Percentiles rank a stretch among this genome's conserved stretches.
Evolutionary conservation across 1,140 invertebrate species (phyloP).

Genomic region (Heliconius congener): DNA sequence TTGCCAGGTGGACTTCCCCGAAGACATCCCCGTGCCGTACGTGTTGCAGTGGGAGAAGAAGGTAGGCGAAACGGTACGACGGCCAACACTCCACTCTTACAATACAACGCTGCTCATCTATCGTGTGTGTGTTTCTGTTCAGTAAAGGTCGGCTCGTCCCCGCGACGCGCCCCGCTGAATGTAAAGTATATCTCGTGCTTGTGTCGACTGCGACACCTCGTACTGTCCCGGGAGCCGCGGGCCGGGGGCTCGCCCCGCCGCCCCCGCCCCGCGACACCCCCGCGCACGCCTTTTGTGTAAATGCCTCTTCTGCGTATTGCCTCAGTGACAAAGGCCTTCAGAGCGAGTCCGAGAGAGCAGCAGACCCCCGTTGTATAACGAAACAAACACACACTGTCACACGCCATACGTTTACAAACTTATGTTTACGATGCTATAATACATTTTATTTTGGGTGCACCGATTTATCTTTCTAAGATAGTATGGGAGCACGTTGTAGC

Average conservation of each 20-base stretch:
- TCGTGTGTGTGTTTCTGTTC: constrained; percentile 79
- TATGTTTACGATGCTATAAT: constrained; percentile 52
- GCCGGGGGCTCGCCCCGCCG: constrained; percentile 50
- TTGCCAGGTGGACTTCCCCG: constrained; percentile 97
- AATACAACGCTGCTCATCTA: constrained; percentile 80
- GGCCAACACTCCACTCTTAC: constrained; percentile 87
- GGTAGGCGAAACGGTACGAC: constrained; percentile 96
- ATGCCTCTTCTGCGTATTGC: constrained; percentile 71
- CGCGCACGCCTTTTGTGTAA: constrained; percentile 72
- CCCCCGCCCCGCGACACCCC: constrained; percentile 57
- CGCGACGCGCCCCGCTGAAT: constrained; percentile 70
- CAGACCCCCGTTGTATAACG: constrained; percentile 79
- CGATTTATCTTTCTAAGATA: constrained; percentile 58
- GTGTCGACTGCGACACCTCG: constrained; percentile 59
- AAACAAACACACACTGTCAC: constrained; percentile 76
- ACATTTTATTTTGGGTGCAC: constrained; percentile 67
- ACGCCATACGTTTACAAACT: constrained; percentile 64
- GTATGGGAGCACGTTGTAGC: constrained; percentile 69
- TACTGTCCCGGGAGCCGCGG: constrained; percentile 69
- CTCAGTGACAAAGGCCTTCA: constrained; percentile 80
- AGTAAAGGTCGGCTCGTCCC: constrained; percentile 76
- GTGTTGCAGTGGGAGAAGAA: constrained; percentile 99
- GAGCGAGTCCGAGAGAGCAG: constrained; percentile 82
- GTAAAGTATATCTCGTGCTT: constrained; percentile 72
- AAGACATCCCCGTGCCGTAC: constrained; percentile 96